phyloP scores from a whole-genome alignment of 2,797 vertebrate genomes.

The Enteromius thamalakanensis region DNA sequence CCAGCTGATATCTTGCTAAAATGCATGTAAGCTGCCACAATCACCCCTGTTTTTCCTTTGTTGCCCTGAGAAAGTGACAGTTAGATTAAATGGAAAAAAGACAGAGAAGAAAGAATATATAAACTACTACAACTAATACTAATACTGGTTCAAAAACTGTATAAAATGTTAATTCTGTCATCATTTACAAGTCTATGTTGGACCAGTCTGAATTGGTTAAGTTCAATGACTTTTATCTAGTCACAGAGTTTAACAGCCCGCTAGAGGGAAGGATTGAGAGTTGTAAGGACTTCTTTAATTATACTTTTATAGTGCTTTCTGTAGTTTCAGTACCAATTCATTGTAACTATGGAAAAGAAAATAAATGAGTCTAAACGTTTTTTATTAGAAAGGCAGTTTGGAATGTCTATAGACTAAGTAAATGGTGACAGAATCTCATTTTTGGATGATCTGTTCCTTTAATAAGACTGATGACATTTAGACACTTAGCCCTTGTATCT shows the following conservation, averaged over 20 bases:
- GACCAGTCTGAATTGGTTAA: slow-evolving; percentile 3
- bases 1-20: slow-evolving; percentile 94
- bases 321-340: not conserved
- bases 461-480: slow-evolving; percentile 14
- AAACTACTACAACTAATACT: not conserved
- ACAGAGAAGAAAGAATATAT: not conserved
- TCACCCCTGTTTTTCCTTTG: slow-evolving; percentile 89
- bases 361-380: not conserved
- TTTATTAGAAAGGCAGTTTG: slow-evolving; percentile 16
- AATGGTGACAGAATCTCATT: slow-evolving; percentile 9
- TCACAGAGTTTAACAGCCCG: not conserved
- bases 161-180: not conserved
- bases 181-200: not conserved
- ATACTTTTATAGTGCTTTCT: not conserved
- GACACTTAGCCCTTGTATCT: not conserved
- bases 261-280: not conserved
- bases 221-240: not conserved
- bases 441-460: not conserved
- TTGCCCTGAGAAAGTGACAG: slow-evolving; percentile 77
- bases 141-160: not conserved
- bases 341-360: not conserved
- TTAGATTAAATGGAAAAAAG: not conserved
- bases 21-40: slow-evolving; percentile 92
- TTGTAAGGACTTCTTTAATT: not conserved
- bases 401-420: not conserved